Base-by-base conservation (phyloP, 2,888 invertebrate genomes). In the Brachyptera putata region DNA sequence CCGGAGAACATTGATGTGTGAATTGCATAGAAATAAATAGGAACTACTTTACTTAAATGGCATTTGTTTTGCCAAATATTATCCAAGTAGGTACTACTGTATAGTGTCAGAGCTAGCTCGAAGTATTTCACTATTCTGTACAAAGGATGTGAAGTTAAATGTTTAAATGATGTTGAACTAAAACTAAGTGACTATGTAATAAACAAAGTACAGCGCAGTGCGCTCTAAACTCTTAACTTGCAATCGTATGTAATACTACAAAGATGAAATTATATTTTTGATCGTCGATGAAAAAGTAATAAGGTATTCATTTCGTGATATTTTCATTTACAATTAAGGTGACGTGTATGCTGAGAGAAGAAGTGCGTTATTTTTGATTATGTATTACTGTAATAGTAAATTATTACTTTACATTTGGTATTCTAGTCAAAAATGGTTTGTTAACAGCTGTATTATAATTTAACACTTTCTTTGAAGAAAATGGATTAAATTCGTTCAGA, bases 381-480 rank as follows among this genome's bases (percentile, higher is more conserved):
- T 2, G 21, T 41, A 41, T 3, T 39, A 5, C 16, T 16, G 16
- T 5, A n/a, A 39, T 39, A n/a, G 2, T 11, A 18, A 16, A 41
- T 18, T 21, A 24, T 46, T 46, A 7, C 24, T 21, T 14, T 46
- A 46, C 46, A 46, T 46, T 24, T 46, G n/a, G n/a, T 22, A 24
- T 46, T 46, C 46, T 46, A 46, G 46, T 46, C 46, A 21, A 46
- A 46, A 46, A 46, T 22, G 46, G 24, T 21, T 46, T 22, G 21
- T 46, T 46, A 22, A 24, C n/a, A 24, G 46, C 46, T 46, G 24
- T 46, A 46, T 46, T 46, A 46, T 24, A 46, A 46, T 24, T 24
- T 46, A 24, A 46, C 21, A 46, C n/a, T 46, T n/a, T 41, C 41
- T 41, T 41, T 21, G 21, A 41, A 41, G 18, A 41, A 41, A 30